A percentile compares a stretch with the other conserved stretches of the same genome.
Evolutionary conservation across 64 coral and sea anemone species (phyloP).

Genomic region (Montipora sp.): DNA sequence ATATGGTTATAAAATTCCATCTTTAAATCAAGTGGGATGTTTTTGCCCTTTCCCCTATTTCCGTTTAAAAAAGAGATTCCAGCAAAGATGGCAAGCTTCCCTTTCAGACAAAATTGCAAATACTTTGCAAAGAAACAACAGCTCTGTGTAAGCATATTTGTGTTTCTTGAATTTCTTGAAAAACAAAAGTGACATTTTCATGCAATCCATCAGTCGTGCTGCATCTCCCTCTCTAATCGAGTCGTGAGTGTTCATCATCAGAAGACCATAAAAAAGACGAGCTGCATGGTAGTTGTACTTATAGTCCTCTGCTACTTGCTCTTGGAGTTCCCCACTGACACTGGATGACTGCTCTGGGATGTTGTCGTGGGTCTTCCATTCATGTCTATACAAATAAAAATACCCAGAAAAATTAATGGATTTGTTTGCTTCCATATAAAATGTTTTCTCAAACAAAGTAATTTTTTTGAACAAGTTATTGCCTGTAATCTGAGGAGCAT

Average conservation of each 20-base stretch:
- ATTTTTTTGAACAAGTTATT: background rate
- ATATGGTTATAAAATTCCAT: background rate
- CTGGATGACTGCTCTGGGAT: background rate
- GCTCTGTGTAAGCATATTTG: background rate
- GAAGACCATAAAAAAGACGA: conserved; percentile 40
- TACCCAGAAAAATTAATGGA: background rate
- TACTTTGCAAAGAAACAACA: background rate
- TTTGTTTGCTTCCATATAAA: background rate
- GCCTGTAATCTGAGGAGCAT: background rate
- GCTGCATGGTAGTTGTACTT: conserved; percentile 58
- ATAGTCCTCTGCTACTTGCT: conserved; percentile 38
- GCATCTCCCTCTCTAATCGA: background rate
- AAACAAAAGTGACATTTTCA: background rate
- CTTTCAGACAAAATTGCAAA: background rate
- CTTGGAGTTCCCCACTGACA: background rate
- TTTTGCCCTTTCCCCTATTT: background rate
- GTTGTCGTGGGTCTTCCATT: background rate
- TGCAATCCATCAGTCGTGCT: background rate
- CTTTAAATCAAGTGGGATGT: background rate
- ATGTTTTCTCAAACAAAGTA: conserved; percentile 6
- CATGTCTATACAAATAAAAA: background rate
- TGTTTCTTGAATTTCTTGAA: background rate
- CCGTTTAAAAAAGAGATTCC: background rate
- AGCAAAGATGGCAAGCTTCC: background rate
- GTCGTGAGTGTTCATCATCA: conserved; percentile 11